These are phyloP conservation scores for Carduelis carduelis DNA, from an alignment of 2,797 vertebrate genomes.

Conservation along the genomic window DNA sequence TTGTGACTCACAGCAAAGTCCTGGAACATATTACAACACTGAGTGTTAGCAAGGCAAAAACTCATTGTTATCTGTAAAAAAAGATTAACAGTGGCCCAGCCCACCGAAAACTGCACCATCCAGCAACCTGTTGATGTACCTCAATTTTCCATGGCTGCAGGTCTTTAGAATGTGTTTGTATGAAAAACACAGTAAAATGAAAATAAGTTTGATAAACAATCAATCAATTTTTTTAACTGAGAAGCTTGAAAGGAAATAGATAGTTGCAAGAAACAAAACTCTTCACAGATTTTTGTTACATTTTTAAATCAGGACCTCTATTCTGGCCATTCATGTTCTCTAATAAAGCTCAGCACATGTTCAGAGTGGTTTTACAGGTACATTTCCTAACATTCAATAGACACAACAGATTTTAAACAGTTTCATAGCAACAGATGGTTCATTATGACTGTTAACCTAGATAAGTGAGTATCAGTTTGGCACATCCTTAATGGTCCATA, in stretches of 20 bases:
- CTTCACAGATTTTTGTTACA: background rate
- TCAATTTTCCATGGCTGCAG: background rate
- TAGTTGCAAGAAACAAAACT: background rate
- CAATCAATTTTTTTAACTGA: background rate
- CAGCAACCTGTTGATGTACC: background rate
- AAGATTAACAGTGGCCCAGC: background rate
- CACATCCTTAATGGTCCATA: background rate
- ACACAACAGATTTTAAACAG: conserved; percentile 50
- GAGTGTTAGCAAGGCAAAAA: background rate
- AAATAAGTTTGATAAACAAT: background rate
- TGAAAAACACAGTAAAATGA: background rate
- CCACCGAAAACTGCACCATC: background rate
- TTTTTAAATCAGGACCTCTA: background rate
- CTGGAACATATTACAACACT: background rate
- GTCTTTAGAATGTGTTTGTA: background rate
- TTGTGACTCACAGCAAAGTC: background rate
- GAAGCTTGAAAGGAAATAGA: background rate
- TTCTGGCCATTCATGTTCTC: background rate
- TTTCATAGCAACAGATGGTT: conserved; percentile 47
- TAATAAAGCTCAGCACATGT: background rate
- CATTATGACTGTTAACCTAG: conserved; percentile 30
- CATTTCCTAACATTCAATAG: conserved; percentile 36
- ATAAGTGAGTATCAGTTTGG: conserved; percentile 27
- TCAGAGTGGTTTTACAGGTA: conserved; percentile 35
- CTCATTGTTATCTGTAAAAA: background rate